Evolutionary conservation across 2,113 vertebrate genomes (phyloP).

Genomic region (Thomomys bottae): DNA sequence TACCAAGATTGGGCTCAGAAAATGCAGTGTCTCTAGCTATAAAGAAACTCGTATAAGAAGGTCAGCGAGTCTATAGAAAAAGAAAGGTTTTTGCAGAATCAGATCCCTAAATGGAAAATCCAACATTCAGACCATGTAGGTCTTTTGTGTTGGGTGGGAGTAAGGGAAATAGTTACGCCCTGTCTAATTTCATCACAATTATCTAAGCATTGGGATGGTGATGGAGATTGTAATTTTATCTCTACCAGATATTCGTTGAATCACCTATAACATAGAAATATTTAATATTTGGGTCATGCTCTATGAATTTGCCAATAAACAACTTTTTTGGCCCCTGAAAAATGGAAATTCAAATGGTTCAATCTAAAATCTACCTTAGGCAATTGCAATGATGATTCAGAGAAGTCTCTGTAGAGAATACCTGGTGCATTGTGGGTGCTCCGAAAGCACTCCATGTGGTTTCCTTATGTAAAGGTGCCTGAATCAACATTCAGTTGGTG

Average conservation of each 20-base stretch:
- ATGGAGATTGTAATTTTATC: not conserved
- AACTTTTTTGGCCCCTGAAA: constrained; percentile 31
- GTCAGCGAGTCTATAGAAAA: not conserved
- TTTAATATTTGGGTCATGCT: constrained; percentile 50
- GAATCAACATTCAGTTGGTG: not conserved
- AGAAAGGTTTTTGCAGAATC: constrained; percentile 12
- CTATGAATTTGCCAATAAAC: constrained; percentile 48
- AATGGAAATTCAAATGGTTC: constrained; percentile 58
- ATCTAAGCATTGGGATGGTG: not conserved
- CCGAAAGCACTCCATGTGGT: constrained; percentile 22
- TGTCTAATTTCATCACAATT: constrained; percentile 13
- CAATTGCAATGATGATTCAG: constrained; percentile 29
- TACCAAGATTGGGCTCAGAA: constrained; percentile 11
- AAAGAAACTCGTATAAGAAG: constrained; percentile 17
- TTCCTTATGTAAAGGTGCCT: constrained; percentile 44
- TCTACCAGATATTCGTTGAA: not conserved
- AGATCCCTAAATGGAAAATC: not conserved
- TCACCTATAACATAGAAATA: not conserved
- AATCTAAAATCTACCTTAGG: constrained; percentile 38
- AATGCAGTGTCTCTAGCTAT: not conserved
- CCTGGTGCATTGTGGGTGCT: not conserved
- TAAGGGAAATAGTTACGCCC: not conserved
- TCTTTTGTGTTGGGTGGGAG: not conserved
- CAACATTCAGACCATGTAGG: not conserved
- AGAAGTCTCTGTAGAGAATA: constrained; percentile 40